Percentiles rank a stretch among this genome's conserved stretches.
These are phyloP conservation scores for Caenorhabditis virilis DNA, from an alignment of 2,888 invertebrate genomes.

Conservation along the genomic window DNA sequence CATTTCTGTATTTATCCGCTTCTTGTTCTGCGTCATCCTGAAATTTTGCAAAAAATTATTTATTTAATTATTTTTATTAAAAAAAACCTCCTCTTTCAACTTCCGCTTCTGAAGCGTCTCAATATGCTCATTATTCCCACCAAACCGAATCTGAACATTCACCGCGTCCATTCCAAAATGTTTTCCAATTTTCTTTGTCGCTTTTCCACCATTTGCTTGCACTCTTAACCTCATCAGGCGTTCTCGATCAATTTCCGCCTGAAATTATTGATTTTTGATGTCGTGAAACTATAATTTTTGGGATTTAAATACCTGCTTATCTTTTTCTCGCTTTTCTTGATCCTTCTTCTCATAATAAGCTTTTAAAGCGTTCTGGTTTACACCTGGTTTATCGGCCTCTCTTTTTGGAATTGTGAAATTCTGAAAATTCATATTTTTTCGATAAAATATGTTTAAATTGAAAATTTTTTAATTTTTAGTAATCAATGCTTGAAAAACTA, in stretches of 20 bases:
- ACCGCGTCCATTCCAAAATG: slow-evolving; percentile 58
- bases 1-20: slow-evolving; percentile 35
- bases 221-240: slow-evolving; percentile 51
- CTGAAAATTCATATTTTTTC: slow-evolving; percentile 16
- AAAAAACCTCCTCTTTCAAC: slow-evolving; percentile 47
- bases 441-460: neutral
- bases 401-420: slow-evolving; percentile 56
- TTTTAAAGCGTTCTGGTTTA: slow-evolving; percentile 28
- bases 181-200: slow-evolving; percentile 61
- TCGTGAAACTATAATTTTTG: too few species aligned
- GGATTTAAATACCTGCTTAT: neutral
- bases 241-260: slow-evolving; percentile 45
- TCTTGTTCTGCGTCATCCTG: slow-evolving; percentile 49
- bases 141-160: slow-evolving; percentile 57
- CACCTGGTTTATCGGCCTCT: neutral
- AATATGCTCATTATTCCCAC: slow-evolving; percentile 47
- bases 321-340: slow-evolving; percentile 32
- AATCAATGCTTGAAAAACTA: neutral
- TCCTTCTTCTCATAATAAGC: slow-evolving; percentile 47
- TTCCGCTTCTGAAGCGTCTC: slow-evolving; percentile 51
- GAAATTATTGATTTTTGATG: neutral
- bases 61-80: neutral
- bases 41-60: slow-evolving; percentile 1
- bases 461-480: slow-evolving; percentile 1
- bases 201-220: slow-evolving; percentile 60